These are phyloP conservation scores for Spea hammondii DNA, from an alignment of 2,797 vertebrate species.

Conservation along the genomic window DNA sequence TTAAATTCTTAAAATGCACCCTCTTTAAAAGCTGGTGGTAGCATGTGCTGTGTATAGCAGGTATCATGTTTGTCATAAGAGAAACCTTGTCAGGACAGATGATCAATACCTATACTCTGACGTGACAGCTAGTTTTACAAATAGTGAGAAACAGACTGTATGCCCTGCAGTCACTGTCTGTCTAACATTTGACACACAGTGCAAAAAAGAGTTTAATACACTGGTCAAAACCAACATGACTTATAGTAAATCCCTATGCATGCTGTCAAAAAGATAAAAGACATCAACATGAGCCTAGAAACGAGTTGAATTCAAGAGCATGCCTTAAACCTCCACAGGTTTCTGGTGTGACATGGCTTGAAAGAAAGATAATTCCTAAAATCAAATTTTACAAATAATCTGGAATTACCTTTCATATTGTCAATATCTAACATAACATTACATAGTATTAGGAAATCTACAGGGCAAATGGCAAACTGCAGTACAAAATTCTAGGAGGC, in stretches of 20 bases:
- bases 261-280: slow-evolving; percentile 53
- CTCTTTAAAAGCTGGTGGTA: slow-evolving; percentile 42
- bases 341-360: neutral
- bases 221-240: slow-evolving; percentile 51
- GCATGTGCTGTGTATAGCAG: slow-evolving; percentile 50
- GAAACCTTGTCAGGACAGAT: slow-evolving; percentile 60
- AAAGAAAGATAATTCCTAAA: neutral
- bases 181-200: slow-evolving; percentile 62
- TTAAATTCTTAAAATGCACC: slow-evolving; percentile 41
- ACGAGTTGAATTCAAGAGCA: slow-evolving; percentile 46
- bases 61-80: slow-evolving; percentile 55
- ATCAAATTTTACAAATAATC: neutral
- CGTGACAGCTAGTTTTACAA: slow-evolving; percentile 60
- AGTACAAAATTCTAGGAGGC: neutral
- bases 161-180: slow-evolving; percentile 58
- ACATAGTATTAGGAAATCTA: too few relatives aligned
- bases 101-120: slow-evolving; percentile 59
- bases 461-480: neutral
- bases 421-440: neutral
- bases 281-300: neutral
- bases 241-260: slow-evolving; percentile 47
- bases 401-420: neutral
- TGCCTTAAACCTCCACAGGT: slow-evolving; percentile 29
- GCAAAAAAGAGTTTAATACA: slow-evolving; percentile 55
- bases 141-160: slow-evolving; percentile 56